Evolutionary conservation across 2,888 invertebrate species (phyloP).

Genomic region (Adela reaumurella): DNA sequence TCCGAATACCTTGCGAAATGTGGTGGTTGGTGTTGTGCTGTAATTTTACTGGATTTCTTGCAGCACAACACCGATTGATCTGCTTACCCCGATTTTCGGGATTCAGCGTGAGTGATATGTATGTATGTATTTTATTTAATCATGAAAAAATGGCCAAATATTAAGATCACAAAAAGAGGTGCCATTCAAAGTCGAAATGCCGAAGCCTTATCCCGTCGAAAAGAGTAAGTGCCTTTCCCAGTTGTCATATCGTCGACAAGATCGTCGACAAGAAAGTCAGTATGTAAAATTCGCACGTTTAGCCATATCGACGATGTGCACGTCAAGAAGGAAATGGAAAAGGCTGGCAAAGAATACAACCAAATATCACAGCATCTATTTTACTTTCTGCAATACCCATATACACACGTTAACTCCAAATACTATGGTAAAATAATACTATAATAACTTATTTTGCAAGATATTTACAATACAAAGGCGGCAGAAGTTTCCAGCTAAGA

Average conservation of each 20-base stretch:
- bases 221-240: conserved; percentile 35
- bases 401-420: conserved; percentile 5
- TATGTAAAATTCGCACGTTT: not conserved
- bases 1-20: no score
- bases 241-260: conserved; percentile 29
- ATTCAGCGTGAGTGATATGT: no score
- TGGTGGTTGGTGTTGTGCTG: no score
- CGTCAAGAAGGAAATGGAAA: no score
- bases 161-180: conserved; percentile 58
- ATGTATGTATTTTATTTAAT: no score
- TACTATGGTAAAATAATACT: conserved; percentile 19
- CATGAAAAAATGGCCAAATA: no score
- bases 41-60: no score
- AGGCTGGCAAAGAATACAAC: conserved; percentile 1
- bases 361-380: conserved; percentile 42
- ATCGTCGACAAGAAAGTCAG: conserved; percentile 23
- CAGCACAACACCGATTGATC: no score
- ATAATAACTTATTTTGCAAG: conserved; percentile 22
- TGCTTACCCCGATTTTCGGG: no score
- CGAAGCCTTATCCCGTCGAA: conserved; percentile 53
- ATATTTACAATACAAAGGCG: conserved; percentile 4
- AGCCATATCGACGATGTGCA: no score
- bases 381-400: conserved; percentile 21
- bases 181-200: conserved; percentile 52
- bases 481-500: conserved; percentile 1